Base-by-base conservation (phyloP, 2,888 invertebrate genomes). In the Poecilus cupreus region DNA sequence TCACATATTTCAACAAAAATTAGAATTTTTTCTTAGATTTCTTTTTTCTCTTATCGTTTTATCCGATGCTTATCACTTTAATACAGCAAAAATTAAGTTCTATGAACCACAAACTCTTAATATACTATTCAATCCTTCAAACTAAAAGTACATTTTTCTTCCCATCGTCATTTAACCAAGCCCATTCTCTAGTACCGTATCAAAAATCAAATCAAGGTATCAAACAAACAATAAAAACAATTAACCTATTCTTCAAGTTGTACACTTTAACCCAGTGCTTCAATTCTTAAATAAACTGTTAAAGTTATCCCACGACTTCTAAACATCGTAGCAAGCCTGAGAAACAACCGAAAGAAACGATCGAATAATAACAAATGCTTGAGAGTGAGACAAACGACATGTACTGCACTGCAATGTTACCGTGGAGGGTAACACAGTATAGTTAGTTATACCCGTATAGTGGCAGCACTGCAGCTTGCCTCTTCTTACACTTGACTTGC, bases 401-500 rank as follows among this genome's bases (percentile, higher is more conserved):
- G 13, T 8, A 57, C 20, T 70, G 70, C n/a, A 57, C 20, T 70
- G 70, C n/a, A 76, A 20, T 46, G 75, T 75, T 18, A 54, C 32
- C 13, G 10, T 16, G 43, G 10, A 37, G 57, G 49, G 60, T 24
- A 13, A 22, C 24, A 60, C 24, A 60, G 60, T 60, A 13, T 60
- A 60, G 46, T 11, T 1, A 46, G 46, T n/a, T 26, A 3, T 32
- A 32, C 32, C 32, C 32, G 32, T 32, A 32, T 3, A n/a, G n/a
- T n/a, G n/a, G 49, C 13, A 49, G 18, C n/a, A n/a, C n/a, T n/a
- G 1, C 32, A 32, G 32, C 32, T 2, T 32, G 46, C 11, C 10
- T 20, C 76, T 57, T 20, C 22, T 78, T 78, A 64, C 68, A 78
- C 78, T 43, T 78, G 78, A 78, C 78, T 78, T 64, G 46, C 13